Evolutionary conservation across 2,888 invertebrate genomes (phyloP).

Genomic region (Drosophila infuscata): DNA sequence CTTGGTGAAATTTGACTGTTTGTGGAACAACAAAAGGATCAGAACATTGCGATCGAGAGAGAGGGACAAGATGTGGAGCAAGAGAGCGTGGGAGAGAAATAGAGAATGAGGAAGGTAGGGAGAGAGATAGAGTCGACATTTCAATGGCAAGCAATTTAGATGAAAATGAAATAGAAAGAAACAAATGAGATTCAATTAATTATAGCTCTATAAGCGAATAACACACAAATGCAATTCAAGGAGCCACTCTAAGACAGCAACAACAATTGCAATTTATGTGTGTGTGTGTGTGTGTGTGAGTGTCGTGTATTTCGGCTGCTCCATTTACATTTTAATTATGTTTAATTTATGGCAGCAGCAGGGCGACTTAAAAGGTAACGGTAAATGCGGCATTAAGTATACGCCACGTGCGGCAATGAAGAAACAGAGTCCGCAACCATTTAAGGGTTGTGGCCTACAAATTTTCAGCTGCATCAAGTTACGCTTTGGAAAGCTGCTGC

Average conservation of each 20-base stretch:
- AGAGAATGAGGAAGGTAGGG: background rate
- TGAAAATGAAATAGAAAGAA: background rate
- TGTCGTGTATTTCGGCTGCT: conserved; percentile 37
- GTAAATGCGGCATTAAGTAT: conserved; percentile 58
- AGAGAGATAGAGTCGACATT: background rate
- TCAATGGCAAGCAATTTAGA: conserved; percentile 4
- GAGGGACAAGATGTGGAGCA: background rate
- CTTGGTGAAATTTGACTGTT: conserved; percentile 20
- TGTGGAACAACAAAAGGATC: conserved; percentile 30
- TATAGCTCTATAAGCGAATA: conserved; percentile 5
- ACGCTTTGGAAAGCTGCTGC: conserved; percentile 9
- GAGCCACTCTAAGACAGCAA: background rate
- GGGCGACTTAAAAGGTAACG: conserved; percentile 45
- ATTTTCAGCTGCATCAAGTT: conserved; percentile 37
- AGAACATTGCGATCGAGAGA: conserved; percentile 27
- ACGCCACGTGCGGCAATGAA: conserved; percentile 31
- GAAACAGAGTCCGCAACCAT: conserved; percentile 8
- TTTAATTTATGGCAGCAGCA: conserved; percentile 62
- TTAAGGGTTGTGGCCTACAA: conserved; percentile 27
- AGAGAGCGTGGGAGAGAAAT: background rate
- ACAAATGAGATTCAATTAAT: conserved; percentile 35
- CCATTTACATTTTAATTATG: conserved; percentile 71
- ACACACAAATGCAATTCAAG: conserved; percentile 26
- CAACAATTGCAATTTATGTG: conserved; percentile 7
- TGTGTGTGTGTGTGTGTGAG: conserved; percentile 8